Evolutionary conservation across 2,113 vertebrate species (phyloP), one percentile per base, ranked within the genome.

Genomic region (Notechis scutatus): DNA sequence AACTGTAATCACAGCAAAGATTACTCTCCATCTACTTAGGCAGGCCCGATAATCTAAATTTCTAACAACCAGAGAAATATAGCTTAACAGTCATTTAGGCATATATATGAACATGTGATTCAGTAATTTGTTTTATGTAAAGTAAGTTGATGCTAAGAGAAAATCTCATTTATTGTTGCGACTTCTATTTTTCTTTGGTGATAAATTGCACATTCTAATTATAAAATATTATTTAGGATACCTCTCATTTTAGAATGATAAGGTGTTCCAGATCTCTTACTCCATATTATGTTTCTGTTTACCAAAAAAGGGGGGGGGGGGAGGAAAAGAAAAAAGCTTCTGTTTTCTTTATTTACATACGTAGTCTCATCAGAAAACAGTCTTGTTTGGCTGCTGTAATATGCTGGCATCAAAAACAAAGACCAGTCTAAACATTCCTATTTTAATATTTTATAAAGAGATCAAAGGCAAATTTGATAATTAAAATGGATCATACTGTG

Each of bases 1-100:
- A 94, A 92, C 88, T 93, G 94, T 95, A 95, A 94, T 95, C 96
- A 95, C 52, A 92, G 91, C 45, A 93, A 95, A 94, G 95, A 92
- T 92, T 93, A 94, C 14, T 56, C 61, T 89, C 91, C 91, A 90
- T 92, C 95, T 95, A 61, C 93, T 94, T 94, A 92, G 94, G 90
- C 94, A 74, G 91, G 94, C 93, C 90, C 85, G 94, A 95, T 96
- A 93, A 89, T 93, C 2, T 24, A 85, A 90, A 93, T 85, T 74
- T 94, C 95, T 95, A 91, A 93, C 81, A 95, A 94, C 91, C 96
- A 90, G 93, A 92, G 90, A 92, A 88, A 50, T 56, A 10, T 1
- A n/a, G 5, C 50, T 93, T 90, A 39, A 90, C 50, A 50, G 47
- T 61, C 91, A 61, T 23, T 39, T 88, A 92, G 88, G 94, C 92